Evolutionary conservation across 2,797 vertebrate genomes (phyloP).

Genomic region (Triplophysa bombifrons): DNA sequence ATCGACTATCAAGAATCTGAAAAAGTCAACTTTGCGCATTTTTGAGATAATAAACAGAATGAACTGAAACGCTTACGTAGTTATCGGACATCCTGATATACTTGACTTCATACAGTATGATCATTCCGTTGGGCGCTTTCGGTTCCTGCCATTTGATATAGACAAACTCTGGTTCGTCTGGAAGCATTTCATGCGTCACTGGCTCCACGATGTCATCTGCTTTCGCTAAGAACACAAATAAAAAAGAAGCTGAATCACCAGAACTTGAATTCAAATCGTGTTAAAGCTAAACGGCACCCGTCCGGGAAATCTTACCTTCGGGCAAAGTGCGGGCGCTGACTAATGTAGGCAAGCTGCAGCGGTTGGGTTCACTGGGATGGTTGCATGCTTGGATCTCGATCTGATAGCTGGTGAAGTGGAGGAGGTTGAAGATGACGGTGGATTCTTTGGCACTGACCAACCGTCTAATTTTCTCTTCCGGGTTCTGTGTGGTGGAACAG

Average conservation of each 20-base stretch:
- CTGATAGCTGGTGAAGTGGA: constrained; percentile 94
- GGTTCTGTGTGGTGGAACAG: constrained; percentile 64
- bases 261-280: neutral
- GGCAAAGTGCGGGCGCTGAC: constrained; percentile 95
- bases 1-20: too few species aligned
- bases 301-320: constrained; percentile 76
- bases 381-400: constrained; percentile 98
- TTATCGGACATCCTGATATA: constrained; percentile 85
- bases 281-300: neutral
- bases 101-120: constrained; percentile 94
- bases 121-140: constrained; percentile 89
- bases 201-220: constrained; percentile 87
- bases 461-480: constrained; percentile 68
- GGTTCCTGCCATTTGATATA: constrained; percentile 90
- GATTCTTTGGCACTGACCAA: constrained; percentile 85
- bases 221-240: constrained; percentile 78
- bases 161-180: constrained; percentile 79
- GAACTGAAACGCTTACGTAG: constrained; percentile 78
- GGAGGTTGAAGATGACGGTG: constrained; percentile 88
- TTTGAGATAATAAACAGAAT: neutral
- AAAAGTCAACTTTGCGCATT: neutral
- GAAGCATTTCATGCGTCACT: constrained; percentile 83
- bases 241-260: neutral
- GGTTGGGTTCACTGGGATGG: constrained; percentile 72
- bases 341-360: constrained; percentile 89